Evolutionary conservation across 2,113 vertebrate species (phyloP).

Genomic region (Pelmatolapia mariae): DNA sequence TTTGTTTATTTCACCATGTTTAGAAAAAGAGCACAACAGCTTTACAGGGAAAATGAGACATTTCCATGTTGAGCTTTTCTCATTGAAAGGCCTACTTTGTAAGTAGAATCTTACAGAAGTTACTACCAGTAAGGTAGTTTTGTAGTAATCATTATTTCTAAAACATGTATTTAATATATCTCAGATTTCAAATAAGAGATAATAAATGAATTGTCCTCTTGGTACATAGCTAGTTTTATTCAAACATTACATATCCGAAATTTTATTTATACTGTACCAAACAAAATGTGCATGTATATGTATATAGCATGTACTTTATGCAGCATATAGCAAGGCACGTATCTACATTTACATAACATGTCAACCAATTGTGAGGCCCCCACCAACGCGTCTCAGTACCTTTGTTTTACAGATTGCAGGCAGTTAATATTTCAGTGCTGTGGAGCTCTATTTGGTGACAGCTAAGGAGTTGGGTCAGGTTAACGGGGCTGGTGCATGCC

Average conservation of each 20-base stretch:
- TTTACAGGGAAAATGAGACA: background rate
- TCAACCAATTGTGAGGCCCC: background rate
- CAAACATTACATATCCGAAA: rapidly evolving
- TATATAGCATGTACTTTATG: background rate
- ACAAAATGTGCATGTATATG: background rate
- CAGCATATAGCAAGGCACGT: background rate
- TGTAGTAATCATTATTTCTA: background rate
- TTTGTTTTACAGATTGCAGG: conserved; percentile 38
- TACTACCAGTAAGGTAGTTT: background rate
- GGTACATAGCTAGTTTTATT: background rate
- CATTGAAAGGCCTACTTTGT: background rate
- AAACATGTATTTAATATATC: background rate
- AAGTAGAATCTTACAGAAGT: background rate
- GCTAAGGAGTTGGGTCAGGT: conserved; percentile 44
- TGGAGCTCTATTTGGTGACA: conserved; percentile 48
- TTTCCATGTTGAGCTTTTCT: background rate
- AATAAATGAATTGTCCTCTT: background rate
- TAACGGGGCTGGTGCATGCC: conserved; percentile 55
- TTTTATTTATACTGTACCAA: background rate
- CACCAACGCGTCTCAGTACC: background rate
- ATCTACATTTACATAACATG: background rate
- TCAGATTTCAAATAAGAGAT: background rate
- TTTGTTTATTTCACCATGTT: background rate
- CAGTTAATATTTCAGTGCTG: conserved; percentile 66
- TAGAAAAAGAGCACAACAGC: background rate